Evolutionary conservation across 2,797 vertebrate genomes (phyloP).

Genomic region (Dryobates pubescens): DNA sequence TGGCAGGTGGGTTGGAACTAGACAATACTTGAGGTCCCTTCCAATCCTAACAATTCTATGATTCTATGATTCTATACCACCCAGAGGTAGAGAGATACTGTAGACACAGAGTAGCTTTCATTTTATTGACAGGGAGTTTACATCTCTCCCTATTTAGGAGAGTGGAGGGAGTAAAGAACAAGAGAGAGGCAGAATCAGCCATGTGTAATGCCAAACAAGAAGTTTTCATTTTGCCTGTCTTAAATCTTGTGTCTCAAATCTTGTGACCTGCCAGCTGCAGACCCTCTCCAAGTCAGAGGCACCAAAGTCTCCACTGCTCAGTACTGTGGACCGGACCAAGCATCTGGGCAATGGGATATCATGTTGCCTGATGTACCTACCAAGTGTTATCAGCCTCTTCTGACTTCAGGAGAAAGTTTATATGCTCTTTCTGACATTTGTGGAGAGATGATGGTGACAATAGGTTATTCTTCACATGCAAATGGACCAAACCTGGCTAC

Average conservation of each 20-base stretch:
- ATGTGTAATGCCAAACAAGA: fast-evolving
- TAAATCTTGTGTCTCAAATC: neutral
- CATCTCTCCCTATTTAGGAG: neutral
- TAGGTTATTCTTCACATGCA: neutral
- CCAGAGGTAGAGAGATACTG: neutral
- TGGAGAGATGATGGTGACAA: neutral
- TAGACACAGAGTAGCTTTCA: neutral
- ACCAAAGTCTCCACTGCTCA: neutral
- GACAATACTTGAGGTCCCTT: too few species aligned
- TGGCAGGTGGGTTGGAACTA: too few species aligned
- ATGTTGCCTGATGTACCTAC: neutral
- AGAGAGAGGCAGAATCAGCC: neutral
- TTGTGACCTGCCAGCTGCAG: neutral
- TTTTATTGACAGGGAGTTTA: neutral
- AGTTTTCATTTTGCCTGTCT: neutral
- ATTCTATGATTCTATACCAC: neutral
- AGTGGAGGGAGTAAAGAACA: neutral
- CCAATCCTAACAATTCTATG: too few species aligned
- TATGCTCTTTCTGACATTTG: neutral
- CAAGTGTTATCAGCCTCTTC: neutral
- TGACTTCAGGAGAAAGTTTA: neutral
- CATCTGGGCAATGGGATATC: neutral
- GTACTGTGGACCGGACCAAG: fast-evolving
- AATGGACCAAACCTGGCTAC: neutral
- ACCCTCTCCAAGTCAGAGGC: neutral